Evolutionary conservation across 2,113 vertebrate genomes (phyloP).

Genomic region (Corythaixoides concolor): DNA sequence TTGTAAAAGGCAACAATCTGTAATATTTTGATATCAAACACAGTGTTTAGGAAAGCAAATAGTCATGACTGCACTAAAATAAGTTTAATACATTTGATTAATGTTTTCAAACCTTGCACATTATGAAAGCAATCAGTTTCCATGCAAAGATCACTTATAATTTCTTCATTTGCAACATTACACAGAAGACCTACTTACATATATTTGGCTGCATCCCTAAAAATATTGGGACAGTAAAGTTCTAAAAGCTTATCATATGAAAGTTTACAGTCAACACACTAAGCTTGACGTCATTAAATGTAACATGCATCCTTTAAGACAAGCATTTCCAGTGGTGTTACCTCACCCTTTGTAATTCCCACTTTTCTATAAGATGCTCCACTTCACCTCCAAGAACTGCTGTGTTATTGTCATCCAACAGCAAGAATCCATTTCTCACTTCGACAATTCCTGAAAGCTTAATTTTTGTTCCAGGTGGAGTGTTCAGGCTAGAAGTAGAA

Average conservation of each 20-base stretch:
- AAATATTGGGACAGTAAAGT: neutral
- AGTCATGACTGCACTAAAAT: neutral
- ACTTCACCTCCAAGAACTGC: constrained; percentile 93
- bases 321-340: constrained; percentile 64
- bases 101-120: neutral
- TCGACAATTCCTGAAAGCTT: constrained; percentile 88
- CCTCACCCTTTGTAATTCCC: constrained; percentile 96
- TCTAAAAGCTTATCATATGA: neutral
- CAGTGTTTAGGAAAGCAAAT: neutral
- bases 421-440: constrained; percentile 91
- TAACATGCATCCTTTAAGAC: neutral
- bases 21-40: neutral
- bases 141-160: neutral
- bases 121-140: neutral
- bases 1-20: neutral
- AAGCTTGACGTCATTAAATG: neutral
- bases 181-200: neutral
- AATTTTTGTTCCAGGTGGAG: constrained; percentile 95
- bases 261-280: neutral
- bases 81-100: neutral
- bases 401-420: constrained; percentile 91
- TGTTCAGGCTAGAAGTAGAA: constrained; percentile 75
- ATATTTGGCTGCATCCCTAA: neutral
- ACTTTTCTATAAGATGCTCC: constrained; percentile 96
- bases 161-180: neutral